These are phyloP conservation scores for Drosophila auraria DNA, from an alignment of 1,140 invertebrate genomes.

Conservation along the genomic window DNA sequence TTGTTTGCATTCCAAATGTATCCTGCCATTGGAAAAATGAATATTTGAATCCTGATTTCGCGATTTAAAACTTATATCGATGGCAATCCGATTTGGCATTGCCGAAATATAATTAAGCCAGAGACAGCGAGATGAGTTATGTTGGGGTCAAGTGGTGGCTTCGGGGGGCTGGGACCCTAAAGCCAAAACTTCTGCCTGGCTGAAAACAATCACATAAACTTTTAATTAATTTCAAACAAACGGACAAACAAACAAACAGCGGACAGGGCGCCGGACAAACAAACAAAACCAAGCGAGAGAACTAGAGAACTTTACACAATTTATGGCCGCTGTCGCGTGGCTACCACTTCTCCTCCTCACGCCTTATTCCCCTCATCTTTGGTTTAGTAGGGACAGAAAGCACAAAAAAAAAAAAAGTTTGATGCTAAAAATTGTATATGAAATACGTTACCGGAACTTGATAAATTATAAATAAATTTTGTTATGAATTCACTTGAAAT, in stretches of 20 bases:
- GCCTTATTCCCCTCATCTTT: not conserved
- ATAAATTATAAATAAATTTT: too few relatives aligned
- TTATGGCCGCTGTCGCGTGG: conserved; percentile 55
- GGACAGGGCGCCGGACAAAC: conserved; percentile 40
- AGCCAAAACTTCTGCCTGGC: conserved; percentile 50
- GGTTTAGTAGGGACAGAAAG: conserved; percentile 25
- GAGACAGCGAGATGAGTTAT: conserved; percentile 1
- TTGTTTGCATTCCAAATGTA: not conserved
- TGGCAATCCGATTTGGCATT: conserved; percentile 28
- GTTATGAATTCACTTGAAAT: too few relatives aligned
- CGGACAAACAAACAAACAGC: conserved; percentile 56
- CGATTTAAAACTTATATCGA: conserved; percentile 7
- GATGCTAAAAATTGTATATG: too few relatives aligned
- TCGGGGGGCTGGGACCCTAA: not conserved
- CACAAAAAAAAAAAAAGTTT: not conserved
- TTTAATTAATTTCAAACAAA: conserved; percentile 82
- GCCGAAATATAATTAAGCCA: conserved; percentile 7
- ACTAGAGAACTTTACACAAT: conserved; percentile 62
- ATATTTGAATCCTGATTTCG: not conserved
- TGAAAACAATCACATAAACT: conserved; percentile 78
- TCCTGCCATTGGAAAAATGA: not conserved
- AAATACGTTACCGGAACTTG: too few relatives aligned
- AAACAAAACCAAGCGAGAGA: conserved; percentile 44
- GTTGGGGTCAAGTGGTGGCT: not conserved
- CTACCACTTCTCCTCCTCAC: conserved; percentile 5